Base-by-base conservation (phyloP, 2,888 invertebrate species). In the Trachelus tabidus region DNA sequence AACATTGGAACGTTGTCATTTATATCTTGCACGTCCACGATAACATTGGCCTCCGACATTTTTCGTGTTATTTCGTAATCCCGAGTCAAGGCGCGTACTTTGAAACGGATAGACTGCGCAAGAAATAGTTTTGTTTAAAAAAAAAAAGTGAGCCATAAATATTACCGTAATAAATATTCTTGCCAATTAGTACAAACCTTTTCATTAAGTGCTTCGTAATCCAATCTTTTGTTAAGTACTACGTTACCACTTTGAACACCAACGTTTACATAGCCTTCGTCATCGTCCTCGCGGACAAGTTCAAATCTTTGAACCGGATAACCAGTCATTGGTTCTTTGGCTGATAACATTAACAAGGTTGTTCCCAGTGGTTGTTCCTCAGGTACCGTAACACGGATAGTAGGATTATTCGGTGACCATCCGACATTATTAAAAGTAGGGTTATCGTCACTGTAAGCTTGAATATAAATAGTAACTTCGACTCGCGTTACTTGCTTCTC, bases 1-100 rank as follows among this genome's bases (percentile, higher is more conserved):
- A 97, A 97, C 74, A 93, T 91, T 0, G 97, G 97, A 80, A 94
- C 93, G 89, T 97, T 96, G 86, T 97, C 97, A 87, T 97, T 97
- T 1, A 95, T 93, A 88, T 97, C 96, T 76, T 94, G 93, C 0
- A 97, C 94, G 82, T 94, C 94, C 34, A 96, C 94, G 71, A 94
- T 93, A 1, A 97, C 93, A 81, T 94, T 94, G 0, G 96, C 95
- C 76, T 94, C 93, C 71, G 95, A 95, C 87, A 94, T 94, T 80
- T 94, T 94, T 31, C 89, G 85, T 11, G 91, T 91, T 85, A 87
- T 91, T 83, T 88, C 92, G 83, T 85, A 92, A 83, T 86, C 91
- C 76, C 87, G 92, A 77, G 87, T 91, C 80, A 86, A 90, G 79
- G 93, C 93, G 78, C 92, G 89, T 15, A 93, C 93, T 88, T 92